Percentiles rank a stretch among this genome's conserved stretches.
These are phyloP conservation scores for Campoletis raptor DNA, from an alignment of 2,888 invertebrate genomes.

Conservation along the genomic window DNA sequence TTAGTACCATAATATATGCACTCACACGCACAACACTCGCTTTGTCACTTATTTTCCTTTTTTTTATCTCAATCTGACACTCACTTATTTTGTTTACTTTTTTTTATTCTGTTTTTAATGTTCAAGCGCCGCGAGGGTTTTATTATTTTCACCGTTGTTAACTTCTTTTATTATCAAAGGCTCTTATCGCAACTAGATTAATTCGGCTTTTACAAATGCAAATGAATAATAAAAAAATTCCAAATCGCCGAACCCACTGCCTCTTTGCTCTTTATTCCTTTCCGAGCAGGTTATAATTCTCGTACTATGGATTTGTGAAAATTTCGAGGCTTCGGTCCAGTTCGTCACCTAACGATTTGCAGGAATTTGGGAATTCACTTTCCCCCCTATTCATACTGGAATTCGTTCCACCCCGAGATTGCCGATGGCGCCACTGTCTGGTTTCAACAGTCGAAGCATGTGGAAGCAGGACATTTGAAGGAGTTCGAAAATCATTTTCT, in stretches of 20 bases:
- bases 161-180: background rate
- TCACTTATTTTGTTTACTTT: slow-evolving; percentile 55
- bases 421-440: background rate
- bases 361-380: slow-evolving; percentile 17
- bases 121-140: slow-evolving; percentile 8
- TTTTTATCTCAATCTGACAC: slow-evolving; percentile 32
- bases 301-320: slow-evolving; percentile 58
- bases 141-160: background rate
- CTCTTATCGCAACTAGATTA: slow-evolving; percentile 29
- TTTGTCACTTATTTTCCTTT: slow-evolving; percentile 20
- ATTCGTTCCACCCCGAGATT: background rate
- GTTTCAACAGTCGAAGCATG: background rate
- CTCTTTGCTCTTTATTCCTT: slow-evolving; percentile 29
- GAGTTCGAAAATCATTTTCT: background rate
- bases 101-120: slow-evolving; percentile 17
- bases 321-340: slow-evolving; percentile 21
- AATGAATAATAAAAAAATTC: slow-evolving; percentile 45
- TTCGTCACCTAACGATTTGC: background rate
- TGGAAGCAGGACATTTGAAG: background rate
- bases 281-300: slow-evolving; percentile 58
- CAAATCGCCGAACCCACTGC: slow-evolving; percentile 39
- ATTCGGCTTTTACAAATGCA: slow-evolving; percentile 27
- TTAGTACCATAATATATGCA: slow-evolving; percentile 48
- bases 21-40: slow-evolving; percentile 34
- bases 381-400: slow-evolving; percentile 5